Base-by-base conservation (phyloP, 35 echinoderm and acorn worm genomes). In the Apostichopus japonicus region DNA sequence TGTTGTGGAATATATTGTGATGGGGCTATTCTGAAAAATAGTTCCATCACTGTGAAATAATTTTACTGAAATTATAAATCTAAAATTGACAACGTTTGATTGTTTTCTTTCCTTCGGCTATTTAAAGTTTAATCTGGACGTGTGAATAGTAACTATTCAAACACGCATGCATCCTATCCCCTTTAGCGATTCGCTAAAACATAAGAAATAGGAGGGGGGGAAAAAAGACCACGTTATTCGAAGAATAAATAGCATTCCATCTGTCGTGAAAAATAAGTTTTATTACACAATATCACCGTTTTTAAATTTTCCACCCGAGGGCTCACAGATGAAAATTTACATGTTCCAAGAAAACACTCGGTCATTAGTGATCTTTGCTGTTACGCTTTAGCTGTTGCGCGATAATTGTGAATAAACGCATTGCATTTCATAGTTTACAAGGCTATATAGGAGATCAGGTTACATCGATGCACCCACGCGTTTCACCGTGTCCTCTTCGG, bases 371-470 rank as follows among this genome's bases (percentile, higher is more conserved):
- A 57, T 84, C 55, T 22, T 57, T 84, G 61, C 56, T 58, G 81
- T 84, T 24, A 84, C 81, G 81, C 54, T 84, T 83, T 84, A 57
- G 81, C 23, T 84, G 56, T 58, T 55, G 81, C 81, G 56, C 23
- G 81, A 23, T 84, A 21, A 54, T 58, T 84, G 53, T 84, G 81
- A n/a, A 84, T 84, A 84, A 84, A 84, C 81, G 56, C 81, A 84
- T 57, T 84, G 81, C 81, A 84, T 84, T 24, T 84, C 81, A 84
- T 84, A 58, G 57, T 14, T 8, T 55, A 21, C 56, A 84, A 58
- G 81, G 81, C 56, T 57, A 84, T 44, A 84, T 24, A 58, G 81
- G 33, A 44, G 81, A 84, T 84, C 81, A 51, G 53, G 56, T 84
- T 84, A 84, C 81, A 57, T 54, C 23, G 54, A 58, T 23, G 54